Evolutionary conservation across 37 sponge, comb jelly and placozoan genomes (phyloP).

Genomic region (Chondrosia reniformis): DNA sequence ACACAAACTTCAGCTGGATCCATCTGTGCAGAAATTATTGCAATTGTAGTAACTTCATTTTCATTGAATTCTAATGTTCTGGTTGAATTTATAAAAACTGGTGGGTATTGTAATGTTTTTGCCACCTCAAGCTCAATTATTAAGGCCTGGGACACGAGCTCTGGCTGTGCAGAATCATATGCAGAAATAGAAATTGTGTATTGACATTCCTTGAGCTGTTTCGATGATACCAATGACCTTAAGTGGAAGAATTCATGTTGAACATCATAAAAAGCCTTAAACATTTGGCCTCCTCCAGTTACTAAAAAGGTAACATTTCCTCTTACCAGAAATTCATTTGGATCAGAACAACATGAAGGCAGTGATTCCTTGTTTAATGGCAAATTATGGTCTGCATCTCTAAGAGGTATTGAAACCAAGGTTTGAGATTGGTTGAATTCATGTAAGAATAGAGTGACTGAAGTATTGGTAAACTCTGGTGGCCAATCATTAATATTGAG

Average conservation of each 20-base stretch:
- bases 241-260: not conserved
- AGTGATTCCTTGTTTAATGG: not conserved
- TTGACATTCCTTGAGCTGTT: not conserved
- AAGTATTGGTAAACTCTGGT: conserved; percentile 29
- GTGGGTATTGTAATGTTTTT: conserved; percentile 1
- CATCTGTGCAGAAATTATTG: conserved; percentile 15
- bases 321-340: not conserved
- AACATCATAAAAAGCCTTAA: not conserved
- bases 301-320: not conserved
- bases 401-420: conserved; percentile 14
- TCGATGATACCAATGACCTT: not conserved
- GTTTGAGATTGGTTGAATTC: conserved; percentile 19
- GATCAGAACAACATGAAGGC: not conserved
- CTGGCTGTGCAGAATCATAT: not conserved
- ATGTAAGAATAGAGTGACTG: conserved; percentile 17
- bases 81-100: not conserved
- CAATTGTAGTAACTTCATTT: not conserved
- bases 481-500: conserved; percentile 64
- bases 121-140: not conserved
- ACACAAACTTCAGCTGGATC: conserved; percentile 37
- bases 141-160: not conserved
- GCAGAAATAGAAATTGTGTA: not conserved
- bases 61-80: not conserved
- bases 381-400: not conserved
- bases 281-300: not conserved